phyloP scores from a whole-genome alignment of 2,113 vertebrate species.

The Agelaius tricolor region DNA sequence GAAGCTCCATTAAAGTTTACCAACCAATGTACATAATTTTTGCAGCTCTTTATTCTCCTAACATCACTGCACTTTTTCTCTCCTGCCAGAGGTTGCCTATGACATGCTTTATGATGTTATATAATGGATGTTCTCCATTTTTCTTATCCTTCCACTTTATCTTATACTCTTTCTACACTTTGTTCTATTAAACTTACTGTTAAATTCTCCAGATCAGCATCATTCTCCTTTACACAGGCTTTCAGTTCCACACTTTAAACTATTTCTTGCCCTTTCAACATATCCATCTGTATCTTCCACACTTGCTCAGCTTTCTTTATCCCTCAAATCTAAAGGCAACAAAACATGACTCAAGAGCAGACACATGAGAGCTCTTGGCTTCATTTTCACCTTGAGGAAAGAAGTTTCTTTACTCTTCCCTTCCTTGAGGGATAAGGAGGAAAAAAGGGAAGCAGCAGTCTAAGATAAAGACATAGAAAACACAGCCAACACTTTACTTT shows the following conservation, averaged over 20 bases:
- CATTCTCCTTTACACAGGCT: neutral
- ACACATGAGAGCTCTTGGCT: neutral
- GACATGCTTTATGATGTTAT: neutral
- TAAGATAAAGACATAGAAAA: neutral
- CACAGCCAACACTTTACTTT: neutral
- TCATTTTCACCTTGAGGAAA: neutral
- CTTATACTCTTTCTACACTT: neutral
- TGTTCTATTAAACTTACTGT: neutral
- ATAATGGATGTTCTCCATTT: neutral
- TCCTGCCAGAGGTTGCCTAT: neutral
- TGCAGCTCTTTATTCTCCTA: neutral
- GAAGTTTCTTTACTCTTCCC: neutral
- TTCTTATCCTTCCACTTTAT: neutral
- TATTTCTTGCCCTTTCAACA: constrained; percentile 15
- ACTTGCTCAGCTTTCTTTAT: neutral
- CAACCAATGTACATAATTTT: neutral
- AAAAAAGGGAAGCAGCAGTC: neutral
- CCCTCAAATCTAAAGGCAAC: neutral
- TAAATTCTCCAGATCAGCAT: neutral
- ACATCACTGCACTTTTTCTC: neutral
- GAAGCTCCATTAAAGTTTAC: neutral
- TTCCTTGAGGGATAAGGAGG: neutral
- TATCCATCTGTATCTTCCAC: neutral
- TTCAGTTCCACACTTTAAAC: neutral
- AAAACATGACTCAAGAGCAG: neutral